Evolutionary conservation across 2,888 invertebrate genomes (phyloP).

Genomic region (Drosophila multiciliata): DNA sequence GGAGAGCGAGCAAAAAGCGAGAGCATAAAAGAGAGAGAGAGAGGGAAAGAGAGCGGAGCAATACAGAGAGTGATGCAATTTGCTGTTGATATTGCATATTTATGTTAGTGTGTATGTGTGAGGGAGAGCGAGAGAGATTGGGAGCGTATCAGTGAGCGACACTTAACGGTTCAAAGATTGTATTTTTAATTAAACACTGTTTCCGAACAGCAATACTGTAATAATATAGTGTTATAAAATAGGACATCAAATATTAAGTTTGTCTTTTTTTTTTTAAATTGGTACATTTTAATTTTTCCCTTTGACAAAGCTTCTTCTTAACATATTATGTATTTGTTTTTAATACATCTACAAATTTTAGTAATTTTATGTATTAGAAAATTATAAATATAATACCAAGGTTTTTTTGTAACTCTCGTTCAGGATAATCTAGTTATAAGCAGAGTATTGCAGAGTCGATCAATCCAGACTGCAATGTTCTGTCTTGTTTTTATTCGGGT

Average conservation of each 20-base stretch:
- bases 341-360: background rate
- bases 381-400: background rate
- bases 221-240: background rate
- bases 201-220: background rate
- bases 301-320: background rate
- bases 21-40: background rate
- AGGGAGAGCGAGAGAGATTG: background rate
- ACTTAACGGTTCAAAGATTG: conserved; percentile 35
- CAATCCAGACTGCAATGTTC: background rate
- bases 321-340: background rate
- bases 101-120: conserved; percentile 2
- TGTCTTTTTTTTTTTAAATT: too few species aligned
- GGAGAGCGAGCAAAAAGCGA: conserved; percentile 3
- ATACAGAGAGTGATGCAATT: conserved; percentile 17
- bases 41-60: conserved; percentile 5
- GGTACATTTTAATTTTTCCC: background rate
- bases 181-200: conserved; percentile 16
- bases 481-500: conserved; percentile 7
- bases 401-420: background rate
- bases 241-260: background rate
- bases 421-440: background rate
- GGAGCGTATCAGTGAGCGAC: conserved; percentile 4
- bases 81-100: conserved; percentile 19
- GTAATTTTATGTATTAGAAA: background rate
- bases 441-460: background rate